Percentiles rank a stretch among this genome's conserved stretches.
Conservation (phyloP, 2,113 vertebrate genomes). For the Stigmatopora nigra region DNA sequence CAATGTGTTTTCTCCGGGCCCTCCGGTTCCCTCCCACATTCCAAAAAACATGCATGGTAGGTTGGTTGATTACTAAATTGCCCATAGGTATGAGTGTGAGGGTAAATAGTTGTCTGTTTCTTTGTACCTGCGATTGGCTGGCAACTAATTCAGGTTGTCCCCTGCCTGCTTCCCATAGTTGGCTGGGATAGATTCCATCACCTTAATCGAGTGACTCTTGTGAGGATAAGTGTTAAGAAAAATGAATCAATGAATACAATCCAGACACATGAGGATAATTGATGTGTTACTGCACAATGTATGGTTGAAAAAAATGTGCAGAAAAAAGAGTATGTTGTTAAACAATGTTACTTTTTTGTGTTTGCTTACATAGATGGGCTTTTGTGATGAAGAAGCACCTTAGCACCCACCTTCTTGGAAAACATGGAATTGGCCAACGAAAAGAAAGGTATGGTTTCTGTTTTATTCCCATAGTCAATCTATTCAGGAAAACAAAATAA, state of each 20-base stretch:
- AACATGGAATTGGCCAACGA: slow-evolving; percentile 92
- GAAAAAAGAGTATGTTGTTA: slow-evolving; percentile 6
- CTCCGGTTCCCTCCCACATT: too few species aligned
- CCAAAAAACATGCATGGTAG: too few species aligned
- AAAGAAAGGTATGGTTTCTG: slow-evolving; percentile 84
- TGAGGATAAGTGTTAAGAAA: too few species aligned
- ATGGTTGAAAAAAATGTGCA: slow-evolving; percentile 21
- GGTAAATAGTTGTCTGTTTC: too few species aligned
- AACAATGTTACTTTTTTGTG: slow-evolving; percentile 10
- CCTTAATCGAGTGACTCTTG: slow-evolving; percentile 9
- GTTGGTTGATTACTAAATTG: too few species aligned
- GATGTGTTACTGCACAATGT: slow-evolving; percentile 22
- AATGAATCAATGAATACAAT: neutral
- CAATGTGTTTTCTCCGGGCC: too few species aligned
- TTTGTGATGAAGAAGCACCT: slow-evolving; percentile 99
- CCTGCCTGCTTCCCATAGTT: too few species aligned
- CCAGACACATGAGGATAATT: slow-evolving; percentile 13
- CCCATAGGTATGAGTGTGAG: too few species aligned
- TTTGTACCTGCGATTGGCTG: too few species aligned
- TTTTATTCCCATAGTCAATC: neutral
- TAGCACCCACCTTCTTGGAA: slow-evolving; percentile 91
- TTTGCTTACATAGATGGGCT: slow-evolving; percentile 78
- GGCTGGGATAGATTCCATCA: too few species aligned
- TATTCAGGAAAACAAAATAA: neutral
- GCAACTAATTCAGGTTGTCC: too few species aligned